Percentiles rank a stretch among this genome's conserved stretches.
Evolutionary conservation across 1,140 invertebrate genomes (phyloP).

Genomic region (Cataglyphis hispanica): DNA sequence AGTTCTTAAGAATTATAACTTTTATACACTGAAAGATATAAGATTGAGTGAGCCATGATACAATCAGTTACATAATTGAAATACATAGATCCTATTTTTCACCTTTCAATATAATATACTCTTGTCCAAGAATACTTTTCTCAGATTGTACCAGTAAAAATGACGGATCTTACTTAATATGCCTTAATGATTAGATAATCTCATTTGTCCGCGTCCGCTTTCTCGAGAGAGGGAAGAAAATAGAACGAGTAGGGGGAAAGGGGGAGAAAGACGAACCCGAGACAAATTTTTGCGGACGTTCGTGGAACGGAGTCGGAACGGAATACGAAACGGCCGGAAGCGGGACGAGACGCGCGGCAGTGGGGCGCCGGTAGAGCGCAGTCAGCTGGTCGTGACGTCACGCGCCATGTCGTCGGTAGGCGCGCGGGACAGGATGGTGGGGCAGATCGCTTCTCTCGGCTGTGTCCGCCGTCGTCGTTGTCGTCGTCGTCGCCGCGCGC

Average conservation of each 20-base stretch:
- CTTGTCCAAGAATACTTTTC: background rate
- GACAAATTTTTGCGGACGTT: slow-evolving; percentile 11
- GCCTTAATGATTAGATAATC: background rate
- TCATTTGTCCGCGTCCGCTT: background rate
- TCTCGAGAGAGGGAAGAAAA: background rate
- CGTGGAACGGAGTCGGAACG: slow-evolving; percentile 35
- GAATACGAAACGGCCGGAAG: slow-evolving; percentile 19
- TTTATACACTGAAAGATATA: background rate
- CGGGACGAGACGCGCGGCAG: slow-evolving; percentile 39
- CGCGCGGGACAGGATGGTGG: slow-evolving; percentile 45
- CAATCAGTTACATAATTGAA: background rate
- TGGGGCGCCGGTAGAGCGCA: slow-evolving; percentile 71
- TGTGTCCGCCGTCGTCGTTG: slow-evolving; percentile 47
- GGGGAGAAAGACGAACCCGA: background rate
- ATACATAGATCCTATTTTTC: background rate
- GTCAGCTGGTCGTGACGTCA: slow-evolving; percentile 85
- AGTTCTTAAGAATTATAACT: background rate
- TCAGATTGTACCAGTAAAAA: background rate
- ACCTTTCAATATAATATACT: background rate
- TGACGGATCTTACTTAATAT: background rate
- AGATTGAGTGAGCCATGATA: background rate
- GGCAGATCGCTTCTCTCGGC: slow-evolving; percentile 7
- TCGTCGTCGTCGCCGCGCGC: background rate
- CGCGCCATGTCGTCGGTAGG: slow-evolving; percentile 78
- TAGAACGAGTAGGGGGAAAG: too few relatives aligned